These are phyloP conservation scores for Orthonychiurus folsomi DNA, from an alignment of 2,888 invertebrate genomes.

Conservation along the genomic window DNA sequence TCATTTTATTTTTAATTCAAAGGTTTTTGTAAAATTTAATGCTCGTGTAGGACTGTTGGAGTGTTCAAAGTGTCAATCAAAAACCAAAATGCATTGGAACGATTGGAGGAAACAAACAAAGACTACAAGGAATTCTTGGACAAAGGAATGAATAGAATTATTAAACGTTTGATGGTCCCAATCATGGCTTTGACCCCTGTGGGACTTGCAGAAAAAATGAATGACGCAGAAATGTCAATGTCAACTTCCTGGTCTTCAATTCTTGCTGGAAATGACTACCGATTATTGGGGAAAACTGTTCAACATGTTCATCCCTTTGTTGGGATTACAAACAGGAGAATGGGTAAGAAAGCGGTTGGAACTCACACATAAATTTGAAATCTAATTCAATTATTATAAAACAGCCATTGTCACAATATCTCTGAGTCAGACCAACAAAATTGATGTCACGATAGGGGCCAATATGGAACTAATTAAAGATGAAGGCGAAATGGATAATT, in stretches of 20 bases:
- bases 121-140: slow-evolving; percentile 3
- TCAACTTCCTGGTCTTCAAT: slow-evolving; percentile 9
- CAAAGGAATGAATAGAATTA: neutral
- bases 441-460: slow-evolving; percentile 4
- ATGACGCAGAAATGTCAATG: neutral
- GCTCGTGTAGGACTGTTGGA: slow-evolving; percentile 10
- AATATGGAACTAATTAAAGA: neutral
- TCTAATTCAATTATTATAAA: no score
- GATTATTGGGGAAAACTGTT: neutral
- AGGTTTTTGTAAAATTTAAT: neutral
- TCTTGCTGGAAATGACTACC: slow-evolving; percentile 8
- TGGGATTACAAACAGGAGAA: neutral
- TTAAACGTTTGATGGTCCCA: slow-evolving; percentile 6
- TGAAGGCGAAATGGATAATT: neutral
- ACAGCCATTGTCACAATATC: slow-evolving; percentile 5
- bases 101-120: slow-evolving; percentile 6
- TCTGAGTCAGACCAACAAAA: slow-evolving; percentile 4
- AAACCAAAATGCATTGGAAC: slow-evolving; percentile 6
- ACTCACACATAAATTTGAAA: no score
- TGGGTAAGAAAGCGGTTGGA: slow-evolving; percentile 3
- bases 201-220: neutral
- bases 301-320: slow-evolving; percentile 7
- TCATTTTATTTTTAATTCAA: neutral
- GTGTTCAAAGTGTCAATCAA: slow-evolving; percentile 11
- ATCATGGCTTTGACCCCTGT: slow-evolving; percentile 7